Percentiles rank a stretch among this genome's conserved stretches.
These are phyloP conservation scores for Parotocinclus haroldoi DNA, from an alignment of 2,797 vertebrate species.

Conservation along the genomic window DNA sequence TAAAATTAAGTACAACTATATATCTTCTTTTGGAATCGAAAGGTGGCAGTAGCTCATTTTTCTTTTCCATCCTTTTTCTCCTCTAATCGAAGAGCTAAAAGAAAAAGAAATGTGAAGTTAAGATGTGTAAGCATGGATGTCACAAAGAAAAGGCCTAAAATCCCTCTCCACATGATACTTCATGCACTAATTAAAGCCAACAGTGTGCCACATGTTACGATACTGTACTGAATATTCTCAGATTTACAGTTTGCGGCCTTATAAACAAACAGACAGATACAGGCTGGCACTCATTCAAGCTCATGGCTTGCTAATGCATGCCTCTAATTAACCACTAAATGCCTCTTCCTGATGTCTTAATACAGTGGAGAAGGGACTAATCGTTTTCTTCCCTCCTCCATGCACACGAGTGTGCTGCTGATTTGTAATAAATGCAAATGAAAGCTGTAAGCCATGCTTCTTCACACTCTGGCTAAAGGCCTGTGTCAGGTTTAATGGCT, in stretches of 20 bases:
- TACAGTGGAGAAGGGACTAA: conserved; percentile 90
- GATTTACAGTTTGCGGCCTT: conserved; percentile 67
- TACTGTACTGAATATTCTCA: neutral
- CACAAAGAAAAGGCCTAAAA: too few relatives aligned
- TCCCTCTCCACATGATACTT: neutral
- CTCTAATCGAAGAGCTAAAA: too few relatives aligned
- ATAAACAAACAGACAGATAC: conserved; percentile 76
- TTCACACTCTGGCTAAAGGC: conserved; percentile 81
- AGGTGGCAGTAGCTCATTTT: too few relatives aligned
- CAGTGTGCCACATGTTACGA: neutral
- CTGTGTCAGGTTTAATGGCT: conserved; percentile 84
- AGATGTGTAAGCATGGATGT: too few relatives aligned
- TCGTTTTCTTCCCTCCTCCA: conserved; percentile 86
- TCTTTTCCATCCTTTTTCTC: too few relatives aligned
- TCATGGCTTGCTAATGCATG: conserved; percentile 90
- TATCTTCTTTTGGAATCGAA: too few relatives aligned
- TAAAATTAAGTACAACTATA: too few relatives aligned
- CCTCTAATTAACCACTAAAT: conserved; percentile 96
- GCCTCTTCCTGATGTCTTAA: conserved; percentile 96
- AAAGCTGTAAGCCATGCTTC: conserved; percentile 87
- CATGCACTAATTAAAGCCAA: neutral
- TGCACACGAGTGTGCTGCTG: conserved; percentile 87
- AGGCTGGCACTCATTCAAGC: conserved; percentile 88
- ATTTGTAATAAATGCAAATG: conserved; percentile 94
- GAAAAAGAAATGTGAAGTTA: too few relatives aligned